Base-by-base conservation (phyloP, 2,888 invertebrate genomes). In the Mechanitis messenoides region DNA sequence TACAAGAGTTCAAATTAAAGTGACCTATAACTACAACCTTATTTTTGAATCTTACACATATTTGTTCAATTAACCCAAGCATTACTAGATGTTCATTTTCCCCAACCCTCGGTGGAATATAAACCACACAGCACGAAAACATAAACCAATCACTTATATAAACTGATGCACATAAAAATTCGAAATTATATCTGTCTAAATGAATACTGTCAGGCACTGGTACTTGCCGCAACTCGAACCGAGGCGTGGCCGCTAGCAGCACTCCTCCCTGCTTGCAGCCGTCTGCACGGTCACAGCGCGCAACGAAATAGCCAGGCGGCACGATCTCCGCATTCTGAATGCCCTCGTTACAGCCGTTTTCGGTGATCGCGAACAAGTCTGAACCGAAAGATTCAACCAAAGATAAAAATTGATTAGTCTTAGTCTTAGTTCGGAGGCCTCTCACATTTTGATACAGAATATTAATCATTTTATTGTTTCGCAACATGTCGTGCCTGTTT, bases 301-400 rank as follows among this genome's bases (percentile, higher is more conserved):
- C 1, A 1, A 72, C 58, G 3, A 53, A 56, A 20, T 62, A 70
- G 28, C 63, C 66, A 1, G 53, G 56, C 9, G 64, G 66, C 3
- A 66, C 35, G 54, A 68, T 11, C 66, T 71, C 69, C 12, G 65
- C 58, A 47, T 71, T 67, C 11, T 63, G 20, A 28, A 67, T 68
- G 0, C 69, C 67, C n/a, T 67, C 50, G 63, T 65, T 67, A 33
- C 68, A 68, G 2, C 70, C 67, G 1, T 60, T 67, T 55, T 70
- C 71, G 6, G 72, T 71, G 2, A 72, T 66, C 4, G 70, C 72
- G 59, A 64, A 70, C 33, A 72, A 33, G 35, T 72, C 69, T 3
- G 60, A 60, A 11, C 53, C 33, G 4, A 58, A 59, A 4, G 61
- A 5, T 11, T 50, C 38, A 7, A 73, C 28, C 7, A 53, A 47